A percentile compares a stretch with the other conserved stretches of the same genome.
Conservation (phyloP, 2,888 invertebrate genomes). For the Pediacus dermestoides region DNA sequence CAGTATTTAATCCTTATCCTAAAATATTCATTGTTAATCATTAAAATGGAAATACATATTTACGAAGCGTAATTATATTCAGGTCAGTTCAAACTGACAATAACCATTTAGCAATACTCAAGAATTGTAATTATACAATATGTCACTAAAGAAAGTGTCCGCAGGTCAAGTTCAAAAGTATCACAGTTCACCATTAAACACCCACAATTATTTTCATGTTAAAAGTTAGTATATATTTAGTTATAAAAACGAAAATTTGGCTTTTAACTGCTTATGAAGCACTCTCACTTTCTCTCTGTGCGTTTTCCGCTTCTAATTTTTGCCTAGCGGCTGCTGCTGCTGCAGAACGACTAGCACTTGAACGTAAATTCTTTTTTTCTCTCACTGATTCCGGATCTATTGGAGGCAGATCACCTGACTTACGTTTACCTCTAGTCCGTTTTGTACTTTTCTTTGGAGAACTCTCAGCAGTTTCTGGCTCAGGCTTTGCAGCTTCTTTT, state of each 20-base stretch:
- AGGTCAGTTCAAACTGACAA: conserved; percentile 2
- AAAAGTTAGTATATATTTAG: conserved; percentile 10
- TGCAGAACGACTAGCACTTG: conserved; percentile 70
- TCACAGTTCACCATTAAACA: conserved; percentile 48
- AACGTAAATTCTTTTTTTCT: conserved; percentile 60
- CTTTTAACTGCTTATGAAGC: conserved; percentile 29
- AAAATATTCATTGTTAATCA: conserved; percentile 36
- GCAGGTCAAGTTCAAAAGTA: conserved; percentile 34
- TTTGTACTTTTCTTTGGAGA: conserved; percentile 45
- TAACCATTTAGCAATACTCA: conserved; percentile 9
- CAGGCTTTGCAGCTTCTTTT: conserved; percentile 38
- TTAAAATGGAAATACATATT: conserved; percentile 35
- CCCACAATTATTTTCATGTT: conserved; percentile 20
- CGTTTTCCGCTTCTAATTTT: conserved; percentile 47
- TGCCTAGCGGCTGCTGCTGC: conserved; percentile 55
- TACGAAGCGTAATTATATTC: conserved; percentile 31
- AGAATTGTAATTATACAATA: conserved; percentile 7
- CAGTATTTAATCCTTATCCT: conserved; percentile 34
- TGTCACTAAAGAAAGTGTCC: conserved; percentile 18
- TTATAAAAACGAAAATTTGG: too few relatives aligned
- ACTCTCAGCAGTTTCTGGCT: conserved; percentile 24
- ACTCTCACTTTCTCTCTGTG: conserved; percentile 41
- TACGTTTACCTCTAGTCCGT: conserved; percentile 48
- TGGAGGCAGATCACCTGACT: conserved; percentile 51
- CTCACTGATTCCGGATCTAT: conserved; percentile 57